A percentile compares a stretch with the other conserved stretches of the same genome.
Conservation (phyloP, 2,888 invertebrate species). For the Chydorus sphaericus region DNA sequence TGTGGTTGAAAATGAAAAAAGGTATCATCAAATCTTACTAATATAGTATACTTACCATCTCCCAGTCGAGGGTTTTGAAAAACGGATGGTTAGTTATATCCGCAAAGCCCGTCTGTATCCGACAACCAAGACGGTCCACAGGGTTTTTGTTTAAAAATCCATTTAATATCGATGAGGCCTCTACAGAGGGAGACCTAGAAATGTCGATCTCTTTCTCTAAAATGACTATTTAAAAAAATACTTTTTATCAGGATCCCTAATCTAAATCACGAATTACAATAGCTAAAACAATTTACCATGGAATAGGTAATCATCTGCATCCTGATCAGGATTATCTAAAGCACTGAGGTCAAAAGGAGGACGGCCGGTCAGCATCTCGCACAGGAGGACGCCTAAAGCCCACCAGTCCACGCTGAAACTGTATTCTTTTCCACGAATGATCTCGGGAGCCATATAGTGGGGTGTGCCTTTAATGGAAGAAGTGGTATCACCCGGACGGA, state of each 20-base stretch:
- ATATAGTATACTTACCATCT: slow-evolving; percentile 84
- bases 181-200: slow-evolving; percentile 90
- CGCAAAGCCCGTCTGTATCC: slow-evolving; percentile 69
- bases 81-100: slow-evolving; percentile 95
- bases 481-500: slow-evolving; percentile 84
- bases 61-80: slow-evolving; percentile 98
- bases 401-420: slow-evolving; percentile 93
- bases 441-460: slow-evolving; percentile 98
- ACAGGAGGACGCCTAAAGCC: slow-evolving; percentile 91
- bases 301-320: slow-evolving; percentile 97
- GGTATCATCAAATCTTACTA: too few species aligned
- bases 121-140: slow-evolving; percentile 85
- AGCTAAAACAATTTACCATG: slow-evolving; percentile 33
- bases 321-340: slow-evolving; percentile 93
- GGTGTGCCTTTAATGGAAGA: slow-evolving; percentile 86
- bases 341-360: slow-evolving; percentile 98
- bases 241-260: not conserved
- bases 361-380: slow-evolving; percentile 97
- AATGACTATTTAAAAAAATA: slow-evolving; percentile 49
- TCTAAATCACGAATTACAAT: not conserved
- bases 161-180: slow-evolving; percentile 90
- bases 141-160: slow-evolving; percentile 98
- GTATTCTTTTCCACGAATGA: slow-evolving; percentile 84
- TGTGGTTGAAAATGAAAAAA: not conserved
- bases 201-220: slow-evolving; percentile 97